phyloP scores from a whole-genome alignment of 2,888 invertebrate genomes.

The Prenolepis imparis region DNA sequence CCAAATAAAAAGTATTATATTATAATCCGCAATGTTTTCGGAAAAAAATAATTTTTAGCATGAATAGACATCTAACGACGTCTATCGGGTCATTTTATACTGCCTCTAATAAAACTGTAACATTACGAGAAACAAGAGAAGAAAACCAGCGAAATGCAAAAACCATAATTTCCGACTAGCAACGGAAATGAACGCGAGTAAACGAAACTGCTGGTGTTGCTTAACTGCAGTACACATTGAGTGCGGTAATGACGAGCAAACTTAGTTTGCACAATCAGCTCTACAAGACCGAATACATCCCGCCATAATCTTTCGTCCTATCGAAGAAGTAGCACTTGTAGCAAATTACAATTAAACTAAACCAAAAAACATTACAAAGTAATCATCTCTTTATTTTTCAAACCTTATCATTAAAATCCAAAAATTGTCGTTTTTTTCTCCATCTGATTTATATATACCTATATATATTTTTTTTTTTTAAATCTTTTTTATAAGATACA shows the following conservation, averaged over 20 bases:
- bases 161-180: slow-evolving; percentile 32
- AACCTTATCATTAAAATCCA: slow-evolving; percentile 4
- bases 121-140: neutral
- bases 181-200: slow-evolving; percentile 29
- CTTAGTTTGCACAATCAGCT: slow-evolving; percentile 34
- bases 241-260: slow-evolving; percentile 43
- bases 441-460: too few species aligned
- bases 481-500: too few species aligned
- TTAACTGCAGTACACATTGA: slow-evolving; percentile 22
- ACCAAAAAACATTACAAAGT: neutral
- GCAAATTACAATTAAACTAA: neutral
- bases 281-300: slow-evolving; percentile 2
- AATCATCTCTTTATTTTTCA: neutral
- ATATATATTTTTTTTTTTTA: too few species aligned
- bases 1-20: neutral
- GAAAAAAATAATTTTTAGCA: neutral
- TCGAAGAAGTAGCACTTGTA: neutral
- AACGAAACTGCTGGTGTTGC: slow-evolving; percentile 32
- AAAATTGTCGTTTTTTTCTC: neutral
- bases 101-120: slow-evolving; percentile 17
- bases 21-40: neutral
- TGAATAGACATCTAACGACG: neutral
- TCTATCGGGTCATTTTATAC: neutral
- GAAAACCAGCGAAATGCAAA: neutral
- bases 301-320: neutral